Evolutionary conservation across 2,797 vertebrate species (phyloP).

Genomic region (Sebastes umbrosus): DNA sequence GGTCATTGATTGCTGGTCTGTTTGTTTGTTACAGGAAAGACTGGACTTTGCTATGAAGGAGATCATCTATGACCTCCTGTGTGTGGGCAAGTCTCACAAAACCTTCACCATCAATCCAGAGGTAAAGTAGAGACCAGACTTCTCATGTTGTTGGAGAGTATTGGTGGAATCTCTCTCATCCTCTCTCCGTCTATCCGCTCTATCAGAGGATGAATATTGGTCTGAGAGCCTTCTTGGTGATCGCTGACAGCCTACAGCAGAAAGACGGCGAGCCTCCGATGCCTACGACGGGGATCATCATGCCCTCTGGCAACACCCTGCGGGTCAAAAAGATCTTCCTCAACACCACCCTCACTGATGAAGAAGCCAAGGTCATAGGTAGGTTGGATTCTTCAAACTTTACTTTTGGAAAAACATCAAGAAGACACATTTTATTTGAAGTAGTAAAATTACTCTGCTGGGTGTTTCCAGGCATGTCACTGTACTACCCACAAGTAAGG

Average conservation of each 20-base stretch:
- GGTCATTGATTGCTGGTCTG: background rate
- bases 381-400: constrained; percentile 24
- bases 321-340: constrained; percentile 99
- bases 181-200: background rate
- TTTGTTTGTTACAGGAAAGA: constrained; percentile 87
- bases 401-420: background rate
- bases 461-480: constrained; percentile 90
- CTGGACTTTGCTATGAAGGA: constrained; percentile 99
- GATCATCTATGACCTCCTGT: constrained; percentile 99
- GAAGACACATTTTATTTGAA: background rate
- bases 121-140: constrained; percentile 73
- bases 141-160: background rate
- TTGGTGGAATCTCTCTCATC: background rate
- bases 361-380: constrained; percentile 99
- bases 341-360: constrained; percentile 97
- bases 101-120: constrained; percentile 99
- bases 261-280: constrained; percentile 98
- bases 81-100: constrained; percentile 98
- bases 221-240: constrained; percentile 96
- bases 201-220: constrained; percentile 98
- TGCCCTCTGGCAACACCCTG: constrained; percentile 98
- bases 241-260: constrained; percentile 98
- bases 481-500: constrained; percentile 98
- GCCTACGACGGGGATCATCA: constrained; percentile 96
- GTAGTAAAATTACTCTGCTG: background rate